phyloP scores from a whole-genome alignment of 2,797 vertebrate species.

The Holocentrus rufus region DNA sequence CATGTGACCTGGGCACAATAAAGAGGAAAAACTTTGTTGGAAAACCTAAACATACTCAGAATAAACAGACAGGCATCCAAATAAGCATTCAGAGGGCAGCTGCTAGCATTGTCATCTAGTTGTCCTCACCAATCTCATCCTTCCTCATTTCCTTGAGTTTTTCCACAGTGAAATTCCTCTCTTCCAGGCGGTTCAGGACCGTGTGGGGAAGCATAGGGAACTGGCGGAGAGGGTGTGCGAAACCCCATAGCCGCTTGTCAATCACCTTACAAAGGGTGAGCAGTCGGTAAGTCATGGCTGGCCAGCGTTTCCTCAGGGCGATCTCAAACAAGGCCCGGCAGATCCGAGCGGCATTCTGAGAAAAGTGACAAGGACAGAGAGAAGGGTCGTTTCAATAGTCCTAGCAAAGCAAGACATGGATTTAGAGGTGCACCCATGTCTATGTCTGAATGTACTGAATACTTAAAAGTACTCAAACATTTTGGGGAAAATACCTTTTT shows the following conservation, averaged over 20 bases:
- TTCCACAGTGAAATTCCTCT: conserved; percentile 93
- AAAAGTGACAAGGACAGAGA: conserved; percentile 8
- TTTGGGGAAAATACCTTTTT: too few species aligned
- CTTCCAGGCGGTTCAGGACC: conserved; percentile 90
- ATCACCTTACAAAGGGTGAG: conserved; percentile 96
- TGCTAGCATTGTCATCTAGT: not conserved
- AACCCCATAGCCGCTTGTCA: conserved; percentile 96
- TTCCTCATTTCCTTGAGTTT: conserved; percentile 97
- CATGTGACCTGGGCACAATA: conserved; percentile 91
- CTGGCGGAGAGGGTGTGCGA: conserved; percentile 93
- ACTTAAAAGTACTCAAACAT: too few species aligned
- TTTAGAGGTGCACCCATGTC: too few species aligned
- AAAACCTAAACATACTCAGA: too few species aligned
- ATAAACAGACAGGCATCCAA: too few species aligned
- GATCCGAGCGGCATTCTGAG: conserved; percentile 95
- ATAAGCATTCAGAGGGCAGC: too few species aligned
- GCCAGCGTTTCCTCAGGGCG: conserved; percentile 95
- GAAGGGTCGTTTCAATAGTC: not conserved
- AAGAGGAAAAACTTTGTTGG: not conserved
- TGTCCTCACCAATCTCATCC: conserved; percentile 94
- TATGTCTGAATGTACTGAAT: too few species aligned
- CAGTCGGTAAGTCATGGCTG: conserved; percentile 94
- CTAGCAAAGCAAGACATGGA: too few species aligned
- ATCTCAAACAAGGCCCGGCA: conserved; percentile 96
- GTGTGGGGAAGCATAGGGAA: conserved; percentile 87